Base-by-base conservation (phyloP, 1,140 invertebrate species). In the Pseudomyrmex flavicornis region DNA sequence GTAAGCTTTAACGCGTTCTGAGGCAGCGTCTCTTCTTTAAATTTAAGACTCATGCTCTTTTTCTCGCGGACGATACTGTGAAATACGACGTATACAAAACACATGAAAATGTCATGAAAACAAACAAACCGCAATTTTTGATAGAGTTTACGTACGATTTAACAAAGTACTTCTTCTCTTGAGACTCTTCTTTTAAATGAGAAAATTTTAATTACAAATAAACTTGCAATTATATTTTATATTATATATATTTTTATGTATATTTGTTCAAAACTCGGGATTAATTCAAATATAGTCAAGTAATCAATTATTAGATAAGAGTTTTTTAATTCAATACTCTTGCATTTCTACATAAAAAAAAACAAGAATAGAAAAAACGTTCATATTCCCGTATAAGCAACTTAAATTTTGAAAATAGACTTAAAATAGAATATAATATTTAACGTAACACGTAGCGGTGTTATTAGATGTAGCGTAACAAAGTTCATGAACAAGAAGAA, bases 1-100 rank as follows among this genome's bases (percentile, higher is more conserved):
- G 59, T 70, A 79, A 65, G 80, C 84, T 75, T 56, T 66, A 58
- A 69, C 26, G 63, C 50, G 79, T 54, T 52, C 26, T 17, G n/a
- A 62, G 61, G 17, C 70, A 65, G 69, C 68, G 61, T 74, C 62
- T 63, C 22, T 15, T 46, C 17, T 76, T 70, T 63, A 80, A 50
- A 8, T 17, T 77, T 56, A 44, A 70, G 52, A 5, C 17, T 79
- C 73, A 12, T 12, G 73, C 35, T 48, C n/a, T 66, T 54, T 20
- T 75, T 76, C n/a, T 26, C 17, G 74, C n/a, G 48, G 74, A 75
- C 10, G 20, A 75, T 75, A 26, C 15, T 75, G 17, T 56, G 44
- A n/a, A 35, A 35, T 20, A 74, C 22, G 46, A 52, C n/a, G 48
- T 20, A 17, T 48, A 17, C 17, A 46, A 20, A 63, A 75, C 44